Evolutionary conservation across 2,797 vertebrate genomes (phyloP).

Genomic region (Antennarius maculatus): DNA sequence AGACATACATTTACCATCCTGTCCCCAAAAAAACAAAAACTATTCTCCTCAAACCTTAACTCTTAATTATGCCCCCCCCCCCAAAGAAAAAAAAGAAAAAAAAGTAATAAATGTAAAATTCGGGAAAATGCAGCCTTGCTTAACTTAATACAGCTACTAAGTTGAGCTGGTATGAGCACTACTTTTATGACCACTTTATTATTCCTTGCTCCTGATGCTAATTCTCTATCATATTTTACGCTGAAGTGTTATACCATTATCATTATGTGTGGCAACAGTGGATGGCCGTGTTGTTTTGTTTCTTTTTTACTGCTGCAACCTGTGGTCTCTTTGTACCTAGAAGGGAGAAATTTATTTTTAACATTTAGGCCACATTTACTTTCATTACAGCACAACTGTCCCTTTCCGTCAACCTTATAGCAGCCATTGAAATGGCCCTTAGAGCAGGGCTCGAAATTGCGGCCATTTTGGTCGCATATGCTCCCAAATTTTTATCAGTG

Average conservation of each 20-base stretch:
- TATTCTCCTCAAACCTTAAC: background rate
- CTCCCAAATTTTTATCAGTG: no score
- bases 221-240: background rate
- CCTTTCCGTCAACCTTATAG: no score
- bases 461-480: no score
- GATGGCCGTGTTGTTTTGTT: background rate
- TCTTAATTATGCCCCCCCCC: background rate
- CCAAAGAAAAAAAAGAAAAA: no score
- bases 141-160: background rate
- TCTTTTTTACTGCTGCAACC: background rate
- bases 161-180: background rate
- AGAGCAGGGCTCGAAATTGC: no score
- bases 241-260: background rate
- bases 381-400: no score
- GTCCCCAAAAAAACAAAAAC: background rate
- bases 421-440: no score
- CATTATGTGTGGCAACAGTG: background rate
- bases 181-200: background rate
- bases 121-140: background rate
- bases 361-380: no score
- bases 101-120: background rate
- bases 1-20: slow-evolving; percentile 7
- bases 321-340: background rate
- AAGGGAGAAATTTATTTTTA: background rate
- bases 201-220: background rate